These are phyloP conservation scores for Uromys caudimaculatus DNA, from an alignment of 2,797 vertebrate species.

Conservation along the genomic window DNA sequence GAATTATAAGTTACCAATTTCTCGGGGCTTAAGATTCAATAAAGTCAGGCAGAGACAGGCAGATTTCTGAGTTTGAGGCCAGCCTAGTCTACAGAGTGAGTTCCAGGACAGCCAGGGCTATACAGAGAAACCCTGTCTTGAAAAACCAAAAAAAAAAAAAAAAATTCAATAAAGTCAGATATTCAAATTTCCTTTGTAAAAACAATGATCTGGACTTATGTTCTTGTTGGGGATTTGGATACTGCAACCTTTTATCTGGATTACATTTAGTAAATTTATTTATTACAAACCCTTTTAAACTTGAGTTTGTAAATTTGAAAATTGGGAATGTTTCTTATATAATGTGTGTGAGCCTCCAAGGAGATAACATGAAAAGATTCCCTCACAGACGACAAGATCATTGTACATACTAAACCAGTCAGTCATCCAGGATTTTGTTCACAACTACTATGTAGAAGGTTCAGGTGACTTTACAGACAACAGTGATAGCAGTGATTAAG, in stretches of 20 bases:
- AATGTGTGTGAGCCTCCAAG: not conserved
- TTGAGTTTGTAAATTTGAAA: not conserved
- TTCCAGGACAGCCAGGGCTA: too few relatives aligned
- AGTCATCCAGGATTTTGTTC: not conserved
- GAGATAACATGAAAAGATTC: not conserved
- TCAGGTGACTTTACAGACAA: not conserved
- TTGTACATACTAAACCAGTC: not conserved
- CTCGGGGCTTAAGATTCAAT: not conserved
- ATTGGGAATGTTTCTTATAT: not conserved
- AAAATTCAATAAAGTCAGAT: not conserved
- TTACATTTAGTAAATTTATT: not conserved
- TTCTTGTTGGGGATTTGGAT: not conserved
- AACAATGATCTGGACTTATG: not conserved
- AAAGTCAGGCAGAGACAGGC: too few relatives aligned
- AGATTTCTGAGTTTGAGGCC: too few relatives aligned
- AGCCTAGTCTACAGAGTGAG: too few relatives aligned
- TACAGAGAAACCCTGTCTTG: too few relatives aligned
- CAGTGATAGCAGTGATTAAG: not conserved
- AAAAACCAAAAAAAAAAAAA: too few relatives aligned
- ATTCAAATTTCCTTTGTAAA: not conserved
- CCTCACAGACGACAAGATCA: not conserved
- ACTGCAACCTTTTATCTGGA: not conserved
- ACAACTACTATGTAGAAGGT: not conserved
- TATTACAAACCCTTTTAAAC: not conserved
- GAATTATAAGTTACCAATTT: not conserved